Base-by-base conservation (phyloP, 2,797 vertebrate species). In the Crocodylus rhombifer region DNA sequence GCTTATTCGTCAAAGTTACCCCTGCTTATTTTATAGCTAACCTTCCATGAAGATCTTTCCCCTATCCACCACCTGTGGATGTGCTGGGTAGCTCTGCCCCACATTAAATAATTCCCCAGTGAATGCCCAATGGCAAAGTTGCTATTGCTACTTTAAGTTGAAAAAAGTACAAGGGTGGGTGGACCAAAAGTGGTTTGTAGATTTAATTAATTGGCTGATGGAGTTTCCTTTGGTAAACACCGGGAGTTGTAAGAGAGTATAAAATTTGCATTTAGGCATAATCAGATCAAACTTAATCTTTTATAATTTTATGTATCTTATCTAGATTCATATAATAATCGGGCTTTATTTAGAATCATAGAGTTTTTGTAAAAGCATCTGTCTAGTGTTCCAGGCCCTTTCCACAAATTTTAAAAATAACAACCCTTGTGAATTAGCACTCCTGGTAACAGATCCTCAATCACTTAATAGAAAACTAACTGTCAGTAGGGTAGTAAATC, bases 381-480 rank as follows among this genome's bases (percentile, higher is more conserved):
- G 11, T 65, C 10, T 5, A 25, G 21, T 91, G 25, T 82, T 30
- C n/a, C 82, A 64, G 88, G 42, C 36, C 2, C 0, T 91, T 96
- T 92, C 85, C 80, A 58, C 7, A 85, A 26, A 64, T 87, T 56
- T 62, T 80, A 30, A 95, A 93, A 96, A 77, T 79, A 67, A 80
- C 69, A 92, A 36, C 84, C 73, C 77, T 91, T 93, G 81, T 63
- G 90, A 85, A 94, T 91, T 76, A 93, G 4, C 65, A 33, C 89
- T 91, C 80, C 71, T 87, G 81, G 94, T 93, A 92, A 79, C 23
- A 58, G 75, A 26, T 36, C 56, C 80, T 60, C 78, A 90, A 58
- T 87, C 83, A 87, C 94, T 95, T 89, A 84, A 82, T 56, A 88
- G 42, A 95, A 84, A 96, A 63, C 79, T 94, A 77, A 14, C n/a